Evolutionary conservation across 2,797 vertebrate species (phyloP).

Genomic region (Delichon dasypus): DNA sequence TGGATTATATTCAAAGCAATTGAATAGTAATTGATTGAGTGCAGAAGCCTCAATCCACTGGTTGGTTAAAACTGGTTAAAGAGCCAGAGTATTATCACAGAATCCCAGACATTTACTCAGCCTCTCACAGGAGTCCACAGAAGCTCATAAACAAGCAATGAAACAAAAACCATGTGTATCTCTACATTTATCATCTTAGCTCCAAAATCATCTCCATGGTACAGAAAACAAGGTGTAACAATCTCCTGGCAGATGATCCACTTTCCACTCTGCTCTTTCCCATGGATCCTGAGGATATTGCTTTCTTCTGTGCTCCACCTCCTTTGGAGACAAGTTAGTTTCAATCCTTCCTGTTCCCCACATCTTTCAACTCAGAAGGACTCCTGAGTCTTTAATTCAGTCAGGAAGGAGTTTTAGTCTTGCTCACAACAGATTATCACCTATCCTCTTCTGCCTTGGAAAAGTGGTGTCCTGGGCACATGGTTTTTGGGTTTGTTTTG

Average conservation of each 20-base stretch:
- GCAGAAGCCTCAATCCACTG: background rate
- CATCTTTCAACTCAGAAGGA: background rate
- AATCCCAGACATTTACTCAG: background rate
- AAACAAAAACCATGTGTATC: background rate
- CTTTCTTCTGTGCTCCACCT: background rate
- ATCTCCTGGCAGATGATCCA: background rate
- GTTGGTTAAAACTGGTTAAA: background rate
- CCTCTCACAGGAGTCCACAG: background rate
- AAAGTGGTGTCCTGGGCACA: background rate
- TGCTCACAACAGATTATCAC: background rate
- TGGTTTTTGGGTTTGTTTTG: background rate
- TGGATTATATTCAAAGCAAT: background rate
- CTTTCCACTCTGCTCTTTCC: background rate
- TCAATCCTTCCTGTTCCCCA: background rate
- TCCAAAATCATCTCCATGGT: background rate
- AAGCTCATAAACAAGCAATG: background rate
- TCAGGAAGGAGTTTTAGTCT: background rate
- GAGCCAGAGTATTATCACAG: background rate
- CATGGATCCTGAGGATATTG: background rate
- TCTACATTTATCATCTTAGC: background rate
- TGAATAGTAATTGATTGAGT: background rate
- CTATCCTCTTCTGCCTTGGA: background rate
- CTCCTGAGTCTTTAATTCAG: background rate
- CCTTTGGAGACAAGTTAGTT: background rate
- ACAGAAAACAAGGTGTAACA: background rate